Percentiles rank a stretch among this genome's conserved stretches.
These are phyloP conservation scores for Eulemur rubriventer DNA, from an alignment of 2,797 vertebrate genomes.

Conservation along the genomic window DNA sequence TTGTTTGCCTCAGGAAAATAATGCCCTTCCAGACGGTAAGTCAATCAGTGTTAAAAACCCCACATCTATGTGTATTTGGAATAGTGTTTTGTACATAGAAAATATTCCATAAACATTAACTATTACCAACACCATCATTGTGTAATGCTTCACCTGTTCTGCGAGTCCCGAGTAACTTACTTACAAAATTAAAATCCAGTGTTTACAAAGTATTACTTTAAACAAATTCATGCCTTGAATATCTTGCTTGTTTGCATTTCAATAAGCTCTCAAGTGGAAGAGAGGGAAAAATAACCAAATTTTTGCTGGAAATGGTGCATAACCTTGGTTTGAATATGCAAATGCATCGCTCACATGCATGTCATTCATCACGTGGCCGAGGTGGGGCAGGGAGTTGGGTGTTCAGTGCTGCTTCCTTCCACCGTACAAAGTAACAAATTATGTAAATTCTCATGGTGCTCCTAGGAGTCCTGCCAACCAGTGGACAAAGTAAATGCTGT, in stretches of 20 bases:
- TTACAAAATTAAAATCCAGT: not conserved
- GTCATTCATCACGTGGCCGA: not conserved
- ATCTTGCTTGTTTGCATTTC: not conserved
- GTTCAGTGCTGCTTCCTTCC: not conserved
- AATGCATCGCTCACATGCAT: not conserved
- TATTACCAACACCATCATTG: not conserved
- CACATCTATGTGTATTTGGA: not conserved
- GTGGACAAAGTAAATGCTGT: not conserved
- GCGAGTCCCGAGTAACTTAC: not conserved
- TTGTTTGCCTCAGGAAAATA: no score
- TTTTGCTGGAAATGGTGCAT: not conserved
- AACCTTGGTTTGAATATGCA: not conserved
- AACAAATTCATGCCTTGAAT: not conserved
- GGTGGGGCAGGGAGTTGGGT: fast-evolving
- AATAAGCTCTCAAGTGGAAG: not conserved
- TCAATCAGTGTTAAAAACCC: no score
- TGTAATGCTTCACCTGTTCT: not conserved
- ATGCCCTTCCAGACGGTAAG: not conserved
- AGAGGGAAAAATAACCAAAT: not conserved
- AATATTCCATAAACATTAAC: not conserved
- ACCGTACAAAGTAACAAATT: not conserved
- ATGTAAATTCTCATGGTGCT: slow-evolving; percentile 5
- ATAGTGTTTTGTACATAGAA: not conserved
- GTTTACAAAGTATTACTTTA: not conserved
- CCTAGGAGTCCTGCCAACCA: not conserved